Percentiles rank a stretch among this genome's conserved stretches.
Evolutionary conservation across 2,888 invertebrate species (phyloP).

Genomic region (Conchocele bisecta): DNA sequence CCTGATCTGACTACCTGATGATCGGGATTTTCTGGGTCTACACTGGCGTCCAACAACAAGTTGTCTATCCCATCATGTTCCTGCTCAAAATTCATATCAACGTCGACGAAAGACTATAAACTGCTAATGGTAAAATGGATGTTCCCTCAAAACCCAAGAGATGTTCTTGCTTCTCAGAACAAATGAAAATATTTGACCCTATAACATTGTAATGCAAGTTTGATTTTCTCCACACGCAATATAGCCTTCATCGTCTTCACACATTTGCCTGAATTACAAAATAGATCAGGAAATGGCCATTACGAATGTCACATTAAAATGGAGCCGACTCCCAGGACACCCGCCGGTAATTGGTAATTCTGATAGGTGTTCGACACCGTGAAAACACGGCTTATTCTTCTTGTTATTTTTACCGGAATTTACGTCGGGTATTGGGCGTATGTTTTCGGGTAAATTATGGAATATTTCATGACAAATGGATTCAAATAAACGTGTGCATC

Average conservation of each 20-base stretch:
- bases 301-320: constrained; percentile 60
- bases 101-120: constrained; percentile 54
- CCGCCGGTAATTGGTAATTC: constrained; percentile 59
- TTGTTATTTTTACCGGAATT: too few species aligned
- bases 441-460: too few species aligned
- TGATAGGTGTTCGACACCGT: too few species aligned
- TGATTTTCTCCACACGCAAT: constrained; percentile 60
- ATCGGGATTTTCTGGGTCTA: too few species aligned
- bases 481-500: too few species aligned
- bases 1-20: too few species aligned
- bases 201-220: constrained; percentile 59
- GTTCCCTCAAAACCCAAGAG: constrained; percentile 22
- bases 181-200: constrained; percentile 63
- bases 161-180: constrained; percentile 23
- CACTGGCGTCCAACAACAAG: too few species aligned
- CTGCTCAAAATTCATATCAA: constrained; percentile 59
- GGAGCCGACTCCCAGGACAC: constrained; percentile 49
- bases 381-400: too few species aligned
- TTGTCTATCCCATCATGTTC: too few species aligned
- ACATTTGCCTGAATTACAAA: constrained; percentile 60
- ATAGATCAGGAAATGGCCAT: constrained; percentile 62
- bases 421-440: too few species aligned
- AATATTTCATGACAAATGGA: too few species aligned
- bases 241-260: constrained; percentile 53
- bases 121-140: constrained; percentile 49